Evolutionary conservation across 2,797 vertebrate genomes (phyloP).

Genomic region (Gila robusta): DNA sequence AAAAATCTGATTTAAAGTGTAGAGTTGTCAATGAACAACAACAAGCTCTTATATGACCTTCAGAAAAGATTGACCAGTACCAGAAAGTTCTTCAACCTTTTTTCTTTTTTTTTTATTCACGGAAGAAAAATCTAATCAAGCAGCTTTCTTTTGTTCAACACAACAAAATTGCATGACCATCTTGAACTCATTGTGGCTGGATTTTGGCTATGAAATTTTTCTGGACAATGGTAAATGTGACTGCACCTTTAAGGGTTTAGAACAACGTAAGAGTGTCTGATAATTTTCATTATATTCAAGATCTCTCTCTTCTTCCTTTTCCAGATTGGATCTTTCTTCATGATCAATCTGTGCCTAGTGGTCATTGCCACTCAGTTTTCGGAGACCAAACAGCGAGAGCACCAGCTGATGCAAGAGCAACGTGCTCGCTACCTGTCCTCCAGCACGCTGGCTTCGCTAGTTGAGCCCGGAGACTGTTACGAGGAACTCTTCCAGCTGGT

Average conservation of each 20-base stretch:
- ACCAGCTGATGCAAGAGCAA: constrained; percentile 98
- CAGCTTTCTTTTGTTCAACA: background rate
- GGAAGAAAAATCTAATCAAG: background rate
- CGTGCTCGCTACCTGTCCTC: constrained; percentile 89
- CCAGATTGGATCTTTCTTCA: constrained; percentile 98
- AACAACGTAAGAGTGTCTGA: background rate
- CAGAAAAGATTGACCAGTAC: background rate
- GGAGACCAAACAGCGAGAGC: constrained; percentile 96
- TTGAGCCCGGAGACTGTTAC: constrained; percentile 95
- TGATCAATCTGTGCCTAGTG: constrained; percentile 99
- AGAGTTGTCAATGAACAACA: background rate
- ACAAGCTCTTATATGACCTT: background rate
- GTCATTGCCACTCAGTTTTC: constrained; percentile 96
- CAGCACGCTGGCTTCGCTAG: constrained; percentile 91
- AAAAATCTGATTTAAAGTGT: background rate
- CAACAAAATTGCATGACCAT: background rate
- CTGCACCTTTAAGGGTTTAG: background rate
- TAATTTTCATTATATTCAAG: background rate
- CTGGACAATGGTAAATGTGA: background rate
- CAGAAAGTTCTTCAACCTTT: background rate
- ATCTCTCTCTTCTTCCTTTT: constrained; percentile 17
- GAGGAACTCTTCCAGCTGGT: constrained; percentile 97
- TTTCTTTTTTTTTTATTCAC: background rate
- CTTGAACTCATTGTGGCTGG: background rate
- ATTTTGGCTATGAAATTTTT: background rate